Conservation (phyloP, 2,888 invertebrate species). For the Crocallis elinguaria region DNA sequence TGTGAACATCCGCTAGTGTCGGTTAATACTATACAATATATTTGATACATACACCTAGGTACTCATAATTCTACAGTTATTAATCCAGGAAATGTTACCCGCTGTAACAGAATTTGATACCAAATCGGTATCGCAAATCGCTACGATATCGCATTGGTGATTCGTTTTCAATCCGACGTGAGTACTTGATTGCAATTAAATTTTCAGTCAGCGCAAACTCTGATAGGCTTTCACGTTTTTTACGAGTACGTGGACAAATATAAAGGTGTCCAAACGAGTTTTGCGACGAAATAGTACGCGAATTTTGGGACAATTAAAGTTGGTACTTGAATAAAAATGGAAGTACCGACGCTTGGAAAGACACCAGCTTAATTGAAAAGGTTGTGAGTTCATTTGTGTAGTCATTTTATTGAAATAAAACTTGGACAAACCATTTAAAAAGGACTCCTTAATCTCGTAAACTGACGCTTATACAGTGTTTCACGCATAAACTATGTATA, state of each 20-base stretch:
- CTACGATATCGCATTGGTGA: neutral
- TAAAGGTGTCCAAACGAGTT: constrained; percentile 30
- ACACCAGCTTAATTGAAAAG: no score
- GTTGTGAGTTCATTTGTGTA: no score
- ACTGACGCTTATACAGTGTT: no score
- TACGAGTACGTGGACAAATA: constrained; percentile 30
- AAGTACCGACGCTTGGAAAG: neutral
- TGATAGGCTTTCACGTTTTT: constrained; percentile 26
- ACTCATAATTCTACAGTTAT: no score
- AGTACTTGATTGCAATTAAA: constrained; percentile 35
- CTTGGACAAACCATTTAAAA: no score
- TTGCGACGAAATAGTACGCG: constrained; percentile 20
- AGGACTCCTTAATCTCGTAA: no score
- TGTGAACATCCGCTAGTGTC: no score
- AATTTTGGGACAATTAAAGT: constrained; percentile 12
- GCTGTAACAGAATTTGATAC: neutral
- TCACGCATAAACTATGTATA: no score
- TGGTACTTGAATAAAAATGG: neutral
- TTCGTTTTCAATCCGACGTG: constrained; percentile 6
- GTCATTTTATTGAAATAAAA: no score
- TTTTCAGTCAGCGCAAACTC: constrained; percentile 22
- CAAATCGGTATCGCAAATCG: neutral
- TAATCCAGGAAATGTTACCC: no score
- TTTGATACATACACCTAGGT: no score
- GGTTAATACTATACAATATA: no score